A percentile compares a stretch with the other conserved stretches of the same genome.
phyloP scores from a whole-genome alignment of 2,888 invertebrate genomes.

The Phania funesta region DNA sequence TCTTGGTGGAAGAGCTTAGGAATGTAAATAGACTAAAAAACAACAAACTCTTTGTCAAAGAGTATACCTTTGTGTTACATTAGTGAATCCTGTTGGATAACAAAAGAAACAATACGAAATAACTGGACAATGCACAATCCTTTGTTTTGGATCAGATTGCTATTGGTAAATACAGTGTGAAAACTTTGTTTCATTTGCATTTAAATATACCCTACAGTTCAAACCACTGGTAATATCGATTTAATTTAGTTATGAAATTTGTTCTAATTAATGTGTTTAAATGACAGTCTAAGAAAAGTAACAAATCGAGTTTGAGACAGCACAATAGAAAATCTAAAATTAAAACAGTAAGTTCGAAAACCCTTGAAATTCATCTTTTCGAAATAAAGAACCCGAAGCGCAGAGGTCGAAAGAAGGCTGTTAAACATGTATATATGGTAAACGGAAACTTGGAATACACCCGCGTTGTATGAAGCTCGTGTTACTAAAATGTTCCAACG shows the following conservation, averaged over 20 bases:
- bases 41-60: too few species aligned
- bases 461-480: too few species aligned
- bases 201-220: conserved; percentile 23
- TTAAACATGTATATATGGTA: too few species aligned
- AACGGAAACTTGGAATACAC: too few species aligned
- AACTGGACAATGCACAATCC: conserved; percentile 37
- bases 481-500: too few species aligned
- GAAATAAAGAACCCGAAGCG: too few species aligned
- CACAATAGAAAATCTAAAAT: too few species aligned
- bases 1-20: conserved; percentile 18
- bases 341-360: too few species aligned
- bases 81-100: conserved; percentile 19
- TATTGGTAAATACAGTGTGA: conserved; percentile 26
- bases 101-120: conserved; percentile 15
- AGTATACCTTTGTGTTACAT: conserved; percentile 30
- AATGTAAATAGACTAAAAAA: not conserved
- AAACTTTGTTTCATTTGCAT: not conserved
- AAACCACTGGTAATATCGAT: conserved; percentile 27
- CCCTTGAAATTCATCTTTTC: too few species aligned
- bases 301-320: too few species aligned
- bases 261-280: not conserved
- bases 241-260: conserved; percentile 32
- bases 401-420: too few species aligned
- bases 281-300: not conserved
- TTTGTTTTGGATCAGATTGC: conserved; percentile 52